Evolutionary conservation across 2,888 invertebrate species (phyloP), one percentile per base, ranked within the genome.

Genomic region (Idaea dimidiata): DNA sequence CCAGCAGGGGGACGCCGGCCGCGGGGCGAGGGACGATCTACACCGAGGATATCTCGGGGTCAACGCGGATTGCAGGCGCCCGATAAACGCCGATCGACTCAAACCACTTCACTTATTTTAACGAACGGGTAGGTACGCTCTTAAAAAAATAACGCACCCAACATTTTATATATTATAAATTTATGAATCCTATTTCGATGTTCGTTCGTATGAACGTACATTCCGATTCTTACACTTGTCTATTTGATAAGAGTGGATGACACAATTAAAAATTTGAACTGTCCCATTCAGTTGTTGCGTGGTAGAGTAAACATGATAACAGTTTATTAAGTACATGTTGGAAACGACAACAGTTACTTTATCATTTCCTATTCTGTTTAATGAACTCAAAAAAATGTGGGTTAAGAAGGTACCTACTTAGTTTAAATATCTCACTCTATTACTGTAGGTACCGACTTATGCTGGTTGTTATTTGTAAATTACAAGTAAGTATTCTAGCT

Each of bases 41-140:
- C 88, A 89, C 86, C 87, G 90, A 90, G 91, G 91, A 92, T 91
- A 90, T 91, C 90, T 82, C 86, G 88, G 89, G 91, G 91, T 92
- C 91, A 91, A 82, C 89, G 84, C 87, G 90, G 92, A 91, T 92
- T 91, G 91, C 87, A 90, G 88, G 88, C 90, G 86, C 83, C 86
- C 84, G 91, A 89, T 91, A 90, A 89, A 89, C 83, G 82, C 73
- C 76, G 80, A 79, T 80, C 84, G 79, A 84, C 79, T 80, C 77
- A 81, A 78, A 81, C 78, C 75, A 79, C 79, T 81, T 79, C 69
- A 77, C 77, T 43, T 43, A 43, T 43, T 43, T 43, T 80, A 76
- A 75, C 72, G 71, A 77, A 76, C 77, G 75, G 63, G 80, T 74
- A 78, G 63, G 80, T 74, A 78, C 76, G 60, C 57, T 65, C 60